A percentile compares a stretch with the other conserved stretches of the same genome.
Conservation (phyloP, 2,888 invertebrate species). For the Epinotia nisella region DNA sequence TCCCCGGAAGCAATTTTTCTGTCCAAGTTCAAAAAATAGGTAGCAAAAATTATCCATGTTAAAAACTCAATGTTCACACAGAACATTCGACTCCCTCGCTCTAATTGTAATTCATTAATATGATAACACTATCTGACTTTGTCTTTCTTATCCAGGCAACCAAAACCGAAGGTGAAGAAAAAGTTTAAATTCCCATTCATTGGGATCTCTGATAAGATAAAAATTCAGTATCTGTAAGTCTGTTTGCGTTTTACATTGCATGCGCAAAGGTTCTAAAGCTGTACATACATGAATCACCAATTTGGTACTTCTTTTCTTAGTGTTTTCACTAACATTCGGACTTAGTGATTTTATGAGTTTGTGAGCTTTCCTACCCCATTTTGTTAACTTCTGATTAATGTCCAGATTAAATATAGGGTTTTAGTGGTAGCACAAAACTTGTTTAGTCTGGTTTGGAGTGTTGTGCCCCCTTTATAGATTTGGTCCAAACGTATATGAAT, state of each 20-base stretch:
- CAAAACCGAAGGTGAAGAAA: conserved; percentile 66
- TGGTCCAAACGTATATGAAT: neutral
- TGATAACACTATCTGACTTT: conserved; percentile 44
- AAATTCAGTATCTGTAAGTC: conserved; percentile 74
- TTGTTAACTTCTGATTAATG: conserved; percentile 14
- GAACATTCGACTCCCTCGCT: neutral
- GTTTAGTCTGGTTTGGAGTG: conserved; percentile 46
- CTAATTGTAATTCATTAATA: neutral
- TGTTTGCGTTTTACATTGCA: conserved; percentile 55
- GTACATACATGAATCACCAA: conserved; percentile 37
- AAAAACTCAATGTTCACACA: neutral
- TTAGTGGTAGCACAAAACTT: conserved; percentile 27
- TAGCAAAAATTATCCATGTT: neutral
- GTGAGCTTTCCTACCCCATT: conserved; percentile 25
- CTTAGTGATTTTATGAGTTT: conserved; percentile 35
- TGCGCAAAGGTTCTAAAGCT: conserved; percentile 38
- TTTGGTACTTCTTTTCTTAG: conserved; percentile 35
- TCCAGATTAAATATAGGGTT: conserved; percentile 1
- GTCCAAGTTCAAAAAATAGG: too few relatives aligned
- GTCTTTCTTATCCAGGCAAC: conserved; percentile 69
- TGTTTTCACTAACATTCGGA: conserved; percentile 39
- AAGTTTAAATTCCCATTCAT: conserved; percentile 71
- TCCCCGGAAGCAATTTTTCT: too few relatives aligned
- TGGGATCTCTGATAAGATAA: conserved; percentile 72
- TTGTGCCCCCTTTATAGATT: conserved; percentile 35